Conservation (phyloP, 2,888 invertebrate species). For the Eupithecia tripunctaria region DNA sequence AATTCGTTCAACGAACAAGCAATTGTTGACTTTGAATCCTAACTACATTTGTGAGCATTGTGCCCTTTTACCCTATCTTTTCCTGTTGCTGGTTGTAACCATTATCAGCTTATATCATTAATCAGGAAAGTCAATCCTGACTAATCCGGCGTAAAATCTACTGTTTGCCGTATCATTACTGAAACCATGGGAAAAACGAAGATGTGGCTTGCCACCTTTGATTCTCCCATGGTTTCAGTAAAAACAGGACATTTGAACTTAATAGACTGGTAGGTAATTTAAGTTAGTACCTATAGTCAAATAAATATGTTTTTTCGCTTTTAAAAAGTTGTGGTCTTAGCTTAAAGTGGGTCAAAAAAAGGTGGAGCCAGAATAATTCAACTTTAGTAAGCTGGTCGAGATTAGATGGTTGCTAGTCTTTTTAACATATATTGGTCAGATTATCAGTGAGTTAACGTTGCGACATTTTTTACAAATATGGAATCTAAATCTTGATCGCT, state of each 20-base stretch:
- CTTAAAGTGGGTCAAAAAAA: background rate
- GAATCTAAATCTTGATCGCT: too few species aligned
- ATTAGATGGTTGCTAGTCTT: background rate
- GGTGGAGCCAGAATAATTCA: background rate
- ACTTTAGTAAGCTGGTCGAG: background rate
- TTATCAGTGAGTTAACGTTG: background rate
- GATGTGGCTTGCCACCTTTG: background rate
- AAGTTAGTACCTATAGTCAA: background rate
- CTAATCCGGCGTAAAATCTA: conserved; percentile 50
- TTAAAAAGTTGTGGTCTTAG: background rate
- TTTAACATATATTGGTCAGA: background rate
- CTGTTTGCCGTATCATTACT: background rate
- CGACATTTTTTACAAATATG: background rate
- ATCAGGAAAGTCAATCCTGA: conserved; percentile 52
- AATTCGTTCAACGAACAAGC: conserved; percentile 69
- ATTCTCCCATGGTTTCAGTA: background rate
- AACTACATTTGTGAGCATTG: conserved; percentile 50
- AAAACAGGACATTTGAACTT: background rate
- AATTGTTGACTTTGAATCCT: conserved; percentile 52
- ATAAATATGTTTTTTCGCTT: background rate
- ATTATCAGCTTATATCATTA: conserved; percentile 53
- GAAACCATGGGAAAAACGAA: background rate
- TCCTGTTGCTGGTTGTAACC: conserved; percentile 49
- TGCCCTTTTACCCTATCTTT: conserved; percentile 54
- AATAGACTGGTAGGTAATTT: background rate